Conservation (phyloP, 2,113 vertebrate genomes). For the Platycercus adscitus region DNA sequence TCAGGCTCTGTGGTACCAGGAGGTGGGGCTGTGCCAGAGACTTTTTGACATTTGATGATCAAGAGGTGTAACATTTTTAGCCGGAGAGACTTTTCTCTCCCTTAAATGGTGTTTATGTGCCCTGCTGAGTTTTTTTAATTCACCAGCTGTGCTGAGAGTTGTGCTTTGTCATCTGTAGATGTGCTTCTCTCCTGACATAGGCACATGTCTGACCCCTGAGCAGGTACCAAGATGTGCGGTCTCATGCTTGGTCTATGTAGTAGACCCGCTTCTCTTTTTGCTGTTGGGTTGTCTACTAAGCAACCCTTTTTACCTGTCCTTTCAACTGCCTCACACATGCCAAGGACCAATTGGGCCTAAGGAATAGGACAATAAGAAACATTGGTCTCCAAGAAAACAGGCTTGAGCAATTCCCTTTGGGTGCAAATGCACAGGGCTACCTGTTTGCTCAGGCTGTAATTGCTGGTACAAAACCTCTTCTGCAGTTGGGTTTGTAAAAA, state of each 20-base stretch:
- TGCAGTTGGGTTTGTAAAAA: not conserved
- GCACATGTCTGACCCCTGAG: not conserved
- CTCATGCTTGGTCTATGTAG: not conserved
- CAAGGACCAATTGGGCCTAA: not conserved
- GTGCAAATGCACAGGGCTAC: not conserved
- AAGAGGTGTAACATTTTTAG: slow-evolving; percentile 19
- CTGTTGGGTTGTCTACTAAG: not conserved
- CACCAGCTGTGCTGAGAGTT: not conserved
- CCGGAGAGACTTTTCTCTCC: not conserved
- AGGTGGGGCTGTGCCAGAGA: slow-evolving; percentile 1
- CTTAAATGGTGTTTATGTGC: not conserved
- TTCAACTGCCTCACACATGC: not conserved
- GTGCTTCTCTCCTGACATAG: not conserved
- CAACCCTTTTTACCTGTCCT: not conserved
- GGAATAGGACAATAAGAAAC: not conserved
- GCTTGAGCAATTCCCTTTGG: not conserved
- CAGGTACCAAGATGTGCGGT: not conserved
- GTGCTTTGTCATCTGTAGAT: not conserved
- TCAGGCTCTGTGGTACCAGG: not conserved
- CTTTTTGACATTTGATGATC: not conserved
- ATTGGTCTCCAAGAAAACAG: not conserved
- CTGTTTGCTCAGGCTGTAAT: not conserved
- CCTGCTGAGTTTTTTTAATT: not conserved
- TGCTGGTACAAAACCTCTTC: not conserved
- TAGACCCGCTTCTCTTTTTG: not conserved